Evolutionary conservation across 2,888 invertebrate genomes (phyloP).

Genomic region (Iphiclides podalirius): DNA sequence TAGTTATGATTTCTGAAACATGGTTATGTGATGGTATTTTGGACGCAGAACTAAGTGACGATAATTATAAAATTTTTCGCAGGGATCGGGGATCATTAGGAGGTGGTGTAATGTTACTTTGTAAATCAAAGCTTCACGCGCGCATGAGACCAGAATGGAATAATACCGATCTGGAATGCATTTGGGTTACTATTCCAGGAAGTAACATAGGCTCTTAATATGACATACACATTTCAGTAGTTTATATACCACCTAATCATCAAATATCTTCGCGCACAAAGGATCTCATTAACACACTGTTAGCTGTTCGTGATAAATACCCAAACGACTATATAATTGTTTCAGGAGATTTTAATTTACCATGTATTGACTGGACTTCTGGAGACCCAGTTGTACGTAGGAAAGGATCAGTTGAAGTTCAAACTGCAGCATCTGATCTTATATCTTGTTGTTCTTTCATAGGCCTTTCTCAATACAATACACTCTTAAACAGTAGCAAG

Average conservation of each 20-base stretch:
- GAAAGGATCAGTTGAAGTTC: neutral
- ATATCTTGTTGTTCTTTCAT: neutral
- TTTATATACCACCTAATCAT: neutral
- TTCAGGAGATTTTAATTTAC: neutral
- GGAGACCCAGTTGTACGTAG: neutral
- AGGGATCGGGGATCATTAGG: neutral
- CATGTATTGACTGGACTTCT: neutral
- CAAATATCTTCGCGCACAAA: neutral
- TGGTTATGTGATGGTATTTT: slow-evolving; percentile 1
- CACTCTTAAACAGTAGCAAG: neutral
- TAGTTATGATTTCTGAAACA: neutral
- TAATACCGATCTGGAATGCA: neutral
- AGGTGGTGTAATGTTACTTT: neutral
- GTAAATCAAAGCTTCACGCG: neutral
- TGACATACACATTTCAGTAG: neutral
- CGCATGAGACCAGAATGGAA: neutral
- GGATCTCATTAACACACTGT: no score
- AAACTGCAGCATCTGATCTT: neutral
- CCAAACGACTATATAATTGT: neutral
- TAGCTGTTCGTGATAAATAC: neutral
- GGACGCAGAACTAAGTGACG: neutral
- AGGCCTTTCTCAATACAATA: neutral
- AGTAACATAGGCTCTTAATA: neutral
- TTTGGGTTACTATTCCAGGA: neutral
- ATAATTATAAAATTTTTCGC: neutral